These are phyloP conservation scores for Dyspetes luteomarginatus DNA, from an alignment of 2,888 invertebrate genomes.

Conservation along the genomic window DNA sequence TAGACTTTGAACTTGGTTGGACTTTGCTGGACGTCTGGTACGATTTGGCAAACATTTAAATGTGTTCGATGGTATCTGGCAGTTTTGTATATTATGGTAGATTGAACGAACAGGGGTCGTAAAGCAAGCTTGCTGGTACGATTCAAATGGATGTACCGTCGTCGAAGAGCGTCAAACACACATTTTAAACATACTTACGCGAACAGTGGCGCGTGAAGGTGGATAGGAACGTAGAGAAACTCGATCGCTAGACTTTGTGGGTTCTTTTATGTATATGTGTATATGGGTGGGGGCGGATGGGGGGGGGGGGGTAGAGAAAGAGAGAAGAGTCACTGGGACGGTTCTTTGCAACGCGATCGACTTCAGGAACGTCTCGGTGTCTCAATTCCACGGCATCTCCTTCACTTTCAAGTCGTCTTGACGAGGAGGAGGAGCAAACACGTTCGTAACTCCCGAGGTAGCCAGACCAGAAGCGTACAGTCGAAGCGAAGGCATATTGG, in stretches of 20 bases:
- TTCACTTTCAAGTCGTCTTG: slow-evolving; percentile 41
- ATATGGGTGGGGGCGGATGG: slow-evolving; percentile 2
- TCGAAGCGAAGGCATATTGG: neutral
- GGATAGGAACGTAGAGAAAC: neutral
- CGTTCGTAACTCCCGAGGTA: slow-evolving; percentile 17
- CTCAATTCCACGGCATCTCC: neutral
- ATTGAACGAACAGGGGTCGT: slow-evolving; percentile 36
- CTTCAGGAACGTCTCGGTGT: neutral
- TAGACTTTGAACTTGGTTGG: no score
- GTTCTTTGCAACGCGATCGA: neutral
- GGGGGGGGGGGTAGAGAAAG: slow-evolving; percentile 9
- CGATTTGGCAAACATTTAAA: no score
- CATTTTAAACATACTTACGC: neutral
- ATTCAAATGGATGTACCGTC: neutral
- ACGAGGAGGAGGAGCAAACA: slow-evolving; percentile 39
- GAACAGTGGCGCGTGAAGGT: neutral
- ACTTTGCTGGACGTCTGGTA: no score
- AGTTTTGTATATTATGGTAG: slow-evolving; percentile 51
- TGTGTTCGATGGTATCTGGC: no score
- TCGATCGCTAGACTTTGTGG: neutral
- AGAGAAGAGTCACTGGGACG: slow-evolving; percentile 14
- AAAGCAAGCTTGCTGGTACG: slow-evolving; percentile 36
- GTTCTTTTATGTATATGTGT: neutral
- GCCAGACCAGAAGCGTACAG: neutral
- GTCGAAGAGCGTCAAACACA: neutral